These are phyloP conservation scores for Lepidochrysops patricia DNA, from an alignment of 2,888 invertebrate genomes.

Conservation along the genomic window DNA sequence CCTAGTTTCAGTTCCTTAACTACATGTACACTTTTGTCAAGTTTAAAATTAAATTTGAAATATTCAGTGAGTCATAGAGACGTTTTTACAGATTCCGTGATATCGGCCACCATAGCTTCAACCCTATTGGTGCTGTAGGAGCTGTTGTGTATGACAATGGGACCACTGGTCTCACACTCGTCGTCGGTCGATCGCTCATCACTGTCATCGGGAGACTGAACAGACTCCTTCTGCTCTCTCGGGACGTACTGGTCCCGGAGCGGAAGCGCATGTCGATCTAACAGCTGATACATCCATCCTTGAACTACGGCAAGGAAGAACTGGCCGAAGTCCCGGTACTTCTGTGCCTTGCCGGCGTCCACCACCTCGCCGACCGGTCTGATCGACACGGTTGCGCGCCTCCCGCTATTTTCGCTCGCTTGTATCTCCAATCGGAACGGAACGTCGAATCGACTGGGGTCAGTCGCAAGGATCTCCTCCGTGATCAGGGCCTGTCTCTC, in stretches of 20 bases:
- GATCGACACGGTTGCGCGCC: not conserved
- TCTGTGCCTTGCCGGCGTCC: not conserved
- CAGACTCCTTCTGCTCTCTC: not conserved
- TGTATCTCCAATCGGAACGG: conserved; percentile 36
- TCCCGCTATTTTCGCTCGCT: conserved; percentile 28
- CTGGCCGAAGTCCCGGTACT: conserved; percentile 32
- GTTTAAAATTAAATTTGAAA: not conserved
- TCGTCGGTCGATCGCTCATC: not conserved
- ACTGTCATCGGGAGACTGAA: too few species aligned
- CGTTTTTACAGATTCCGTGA: not conserved
- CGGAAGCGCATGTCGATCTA: conserved; percentile 27
- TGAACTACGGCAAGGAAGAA: conserved; percentile 38
- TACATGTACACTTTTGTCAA: not conserved
- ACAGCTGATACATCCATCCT: conserved; percentile 36
- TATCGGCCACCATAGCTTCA: not conserved
- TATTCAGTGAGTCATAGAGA: not conserved
- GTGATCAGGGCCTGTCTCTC: conserved; percentile 41
- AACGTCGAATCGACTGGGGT: conserved; percentile 29
- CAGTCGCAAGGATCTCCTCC: conserved; percentile 35
- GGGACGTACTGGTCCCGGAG: conserved; percentile 15
- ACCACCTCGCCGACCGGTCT: not conserved
- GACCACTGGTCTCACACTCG: not conserved
- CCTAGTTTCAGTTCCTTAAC: not conserved
- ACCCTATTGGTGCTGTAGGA: not conserved
- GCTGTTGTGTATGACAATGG: not conserved